Conservation (phyloP, 2,797 vertebrate species). For the Muscicapa striata region DNA sequence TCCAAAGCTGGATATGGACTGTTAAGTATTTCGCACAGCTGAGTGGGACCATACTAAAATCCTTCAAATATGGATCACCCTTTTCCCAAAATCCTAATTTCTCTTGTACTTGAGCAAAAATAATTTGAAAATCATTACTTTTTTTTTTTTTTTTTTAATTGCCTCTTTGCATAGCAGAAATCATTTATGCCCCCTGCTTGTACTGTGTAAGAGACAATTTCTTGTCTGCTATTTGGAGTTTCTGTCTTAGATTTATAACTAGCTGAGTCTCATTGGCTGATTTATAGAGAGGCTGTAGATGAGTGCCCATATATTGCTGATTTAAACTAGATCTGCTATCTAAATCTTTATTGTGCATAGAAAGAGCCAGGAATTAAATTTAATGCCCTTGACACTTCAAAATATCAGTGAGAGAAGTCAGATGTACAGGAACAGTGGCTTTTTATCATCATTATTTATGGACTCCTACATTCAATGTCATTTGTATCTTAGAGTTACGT, state of each 20-base stretch:
- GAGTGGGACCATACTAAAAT: background rate
- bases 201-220: background rate
- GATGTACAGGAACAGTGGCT: background rate
- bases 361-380: constrained; percentile 20
- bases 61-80: background rate
- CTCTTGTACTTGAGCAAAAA: background rate
- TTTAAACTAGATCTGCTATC: constrained; percentile 10
- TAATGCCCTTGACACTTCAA: background rate
- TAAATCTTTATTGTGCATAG: constrained; percentile 14
- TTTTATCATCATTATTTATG: background rate
- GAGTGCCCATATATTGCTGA: background rate
- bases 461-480: background rate
- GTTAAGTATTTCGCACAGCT: background rate
- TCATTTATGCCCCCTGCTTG: background rate
- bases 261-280: background rate
- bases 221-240: background rate
- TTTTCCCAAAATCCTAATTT: background rate
- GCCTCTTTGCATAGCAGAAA: background rate
- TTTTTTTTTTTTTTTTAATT: background rate
- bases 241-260: background rate
- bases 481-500: background rate
- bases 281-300: background rate
- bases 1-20: background rate
- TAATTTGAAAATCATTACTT: background rate
- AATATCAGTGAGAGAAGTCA: background rate